phyloP scores from a whole-genome alignment of 1,140 invertebrate species.

The Trichonephila inaurata region DNA sequence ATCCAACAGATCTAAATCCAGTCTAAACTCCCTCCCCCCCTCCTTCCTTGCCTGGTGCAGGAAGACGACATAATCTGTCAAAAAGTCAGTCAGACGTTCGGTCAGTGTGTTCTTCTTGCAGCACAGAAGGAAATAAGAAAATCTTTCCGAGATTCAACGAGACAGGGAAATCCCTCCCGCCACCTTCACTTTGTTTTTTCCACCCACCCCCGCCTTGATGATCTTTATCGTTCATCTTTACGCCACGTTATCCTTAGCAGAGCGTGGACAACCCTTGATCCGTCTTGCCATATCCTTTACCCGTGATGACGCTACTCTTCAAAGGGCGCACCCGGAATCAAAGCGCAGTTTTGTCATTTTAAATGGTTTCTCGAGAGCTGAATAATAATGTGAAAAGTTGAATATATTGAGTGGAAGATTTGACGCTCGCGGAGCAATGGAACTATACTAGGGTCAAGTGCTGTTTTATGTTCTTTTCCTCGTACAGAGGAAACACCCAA shows the following conservation, averaged over 20 bases:
- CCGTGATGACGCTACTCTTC: not conserved
- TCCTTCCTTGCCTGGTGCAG: not conserved
- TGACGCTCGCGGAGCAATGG: not conserved
- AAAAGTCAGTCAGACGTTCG: slow-evolving; percentile 73
- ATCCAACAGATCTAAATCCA: slow-evolving; percentile 61
- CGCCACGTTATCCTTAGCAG: slow-evolving; percentile 65
- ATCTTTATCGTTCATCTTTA: slow-evolving; percentile 74
- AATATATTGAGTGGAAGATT: not conserved
- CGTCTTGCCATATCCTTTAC: slow-evolving; percentile 7
- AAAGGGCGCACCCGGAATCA: not conserved
- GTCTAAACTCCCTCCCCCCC: not conserved
- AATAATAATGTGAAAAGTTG: slow-evolving; percentile 26
- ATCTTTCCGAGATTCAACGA: slow-evolving; percentile 54
- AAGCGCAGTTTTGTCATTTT: slow-evolving; percentile 54
- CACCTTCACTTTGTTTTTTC: not conserved
- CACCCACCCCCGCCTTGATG: slow-evolving; percentile 29
- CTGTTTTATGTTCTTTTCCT: not conserved
- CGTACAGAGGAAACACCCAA: not conserved
- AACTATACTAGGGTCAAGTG: not conserved
- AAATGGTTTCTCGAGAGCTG: slow-evolving; percentile 25
- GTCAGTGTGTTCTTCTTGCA: slow-evolving; percentile 65
- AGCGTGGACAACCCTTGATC: slow-evolving; percentile 58
- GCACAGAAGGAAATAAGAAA: slow-evolving; percentile 48
- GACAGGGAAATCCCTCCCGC: slow-evolving; percentile 55
- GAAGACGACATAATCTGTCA: slow-evolving; percentile 64